Percentiles rank a stretch among this genome's conserved stretches.
These are phyloP conservation scores for Aleadryas rufinucha DNA, from an alignment of 2,113 vertebrate species.

Conservation along the genomic window DNA sequence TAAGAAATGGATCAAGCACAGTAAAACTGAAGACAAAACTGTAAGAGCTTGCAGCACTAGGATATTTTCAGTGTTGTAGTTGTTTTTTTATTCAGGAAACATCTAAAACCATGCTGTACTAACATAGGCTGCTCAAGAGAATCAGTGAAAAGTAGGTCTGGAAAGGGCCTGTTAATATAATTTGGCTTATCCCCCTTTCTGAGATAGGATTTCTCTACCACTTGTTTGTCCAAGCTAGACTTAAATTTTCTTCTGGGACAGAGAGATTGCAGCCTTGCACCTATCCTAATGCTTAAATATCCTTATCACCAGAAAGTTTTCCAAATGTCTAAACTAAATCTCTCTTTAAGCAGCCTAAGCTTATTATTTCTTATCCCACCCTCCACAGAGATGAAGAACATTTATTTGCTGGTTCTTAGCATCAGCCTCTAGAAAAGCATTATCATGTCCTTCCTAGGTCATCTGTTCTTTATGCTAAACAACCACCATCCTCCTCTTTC, in stretches of 20 bases:
- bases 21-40: background rate
- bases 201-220: background rate
- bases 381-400: background rate
- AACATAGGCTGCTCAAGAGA: background rate
- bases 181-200: background rate
- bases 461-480: background rate
- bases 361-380: background rate
- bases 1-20: background rate
- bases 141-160: background rate
- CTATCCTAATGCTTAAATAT: background rate
- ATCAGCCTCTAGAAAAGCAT: background rate
- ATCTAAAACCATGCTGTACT: background rate
- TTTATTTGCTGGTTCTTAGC: background rate
- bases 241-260: background rate
- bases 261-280: background rate
- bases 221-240: background rate
- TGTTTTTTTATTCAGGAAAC: background rate
- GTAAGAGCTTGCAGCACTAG: background rate
- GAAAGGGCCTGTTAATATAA: background rate
- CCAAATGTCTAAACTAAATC: background rate
- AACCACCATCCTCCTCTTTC: background rate
- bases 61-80: background rate
- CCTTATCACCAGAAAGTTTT: background rate
- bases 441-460: background rate
- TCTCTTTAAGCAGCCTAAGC: background rate